Percentiles rank a stretch among this genome's conserved stretches.
phyloP scores from a whole-genome alignment of 2,888 invertebrate species.

The Nephrotoma flavescens region DNA sequence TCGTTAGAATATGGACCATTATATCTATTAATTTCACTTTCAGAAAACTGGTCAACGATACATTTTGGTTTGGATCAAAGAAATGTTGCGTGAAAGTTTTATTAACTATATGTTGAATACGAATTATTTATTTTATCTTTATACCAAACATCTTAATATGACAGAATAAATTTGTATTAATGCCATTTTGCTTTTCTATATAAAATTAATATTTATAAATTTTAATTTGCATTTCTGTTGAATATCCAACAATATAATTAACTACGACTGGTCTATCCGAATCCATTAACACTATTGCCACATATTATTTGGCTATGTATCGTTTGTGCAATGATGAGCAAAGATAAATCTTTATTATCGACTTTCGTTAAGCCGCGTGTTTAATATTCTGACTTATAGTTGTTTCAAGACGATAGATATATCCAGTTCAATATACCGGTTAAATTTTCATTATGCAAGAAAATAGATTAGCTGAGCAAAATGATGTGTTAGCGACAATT shows the following conservation, averaged over 20 bases:
- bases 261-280: neutral
- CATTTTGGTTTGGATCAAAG: neutral
- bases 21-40: neutral
- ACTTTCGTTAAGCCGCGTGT: too few species aligned
- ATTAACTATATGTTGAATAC: neutral
- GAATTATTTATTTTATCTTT: neutral
- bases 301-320: too few species aligned
- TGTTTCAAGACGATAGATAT: too few species aligned
- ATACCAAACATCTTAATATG: neutral
- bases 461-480: neutral
- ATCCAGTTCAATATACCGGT: neutral
- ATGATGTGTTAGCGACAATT: neutral
- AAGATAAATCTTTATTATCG: too few species aligned
- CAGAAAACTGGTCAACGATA: neutral
- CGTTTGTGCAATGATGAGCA: too few species aligned
- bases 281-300: too few species aligned
- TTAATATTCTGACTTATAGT: too few species aligned
- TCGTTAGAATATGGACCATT: too few species aligned
- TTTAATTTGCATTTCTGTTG: neutral
- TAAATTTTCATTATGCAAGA: neutral
- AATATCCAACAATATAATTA: neutral
- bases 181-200: neutral
- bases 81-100: neutral
- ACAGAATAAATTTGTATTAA: neutral
- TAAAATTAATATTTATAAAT: neutral